Evolutionary conservation across 2,888 invertebrate genomes (phyloP), one percentile per base, ranked within the genome.

Genomic region (Apamea sordens): DNA sequence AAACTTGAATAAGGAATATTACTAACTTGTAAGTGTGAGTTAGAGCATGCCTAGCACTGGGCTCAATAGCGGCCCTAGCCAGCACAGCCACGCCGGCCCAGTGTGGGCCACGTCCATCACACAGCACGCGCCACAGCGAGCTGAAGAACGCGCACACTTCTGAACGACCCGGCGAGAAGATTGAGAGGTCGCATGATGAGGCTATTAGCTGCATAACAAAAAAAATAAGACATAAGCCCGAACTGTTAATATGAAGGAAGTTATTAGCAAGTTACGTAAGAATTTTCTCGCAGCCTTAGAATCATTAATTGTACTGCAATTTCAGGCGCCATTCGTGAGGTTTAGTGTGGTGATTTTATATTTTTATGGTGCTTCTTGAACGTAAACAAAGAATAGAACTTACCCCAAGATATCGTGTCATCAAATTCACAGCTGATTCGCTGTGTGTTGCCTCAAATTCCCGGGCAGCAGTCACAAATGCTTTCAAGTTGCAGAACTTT

Each of bases 21-120:
- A 90, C 93, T 92, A 79, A 97, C 97, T 96, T 98, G 90, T 98
- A 98, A 0, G 97, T 98, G 88, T 98, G 97, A 53, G 98, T 98
- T 0, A 98, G 94, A 1, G 97, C 97, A 90, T 97, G 96, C 85
- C 97, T 95, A 1, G 98, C 97, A 71, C 97, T 96, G 0, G 97
- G 94, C 90, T 98, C 98, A 81, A 97, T 97, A 84, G 97, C 97
- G 7, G 97, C 98, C 77, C 97, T 97, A 36, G 97, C 95, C 50
- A 98, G 93, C 64, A 98, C 98, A n/a, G 97, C 97, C 0, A 98
- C 95, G 8, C 97, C 97, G 28, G 97, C 97, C 98, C 98, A 98
- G 61, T 98, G 97, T 0, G 97, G 97, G 0, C 97, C 97, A 67
- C 97, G 95, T 1, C 97, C 93, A 80, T 96, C 97, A 53, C 97